Evolutionary conservation across 2,888 invertebrate genomes (phyloP).

Genomic region (Phragmatobia fuliginosa): DNA sequence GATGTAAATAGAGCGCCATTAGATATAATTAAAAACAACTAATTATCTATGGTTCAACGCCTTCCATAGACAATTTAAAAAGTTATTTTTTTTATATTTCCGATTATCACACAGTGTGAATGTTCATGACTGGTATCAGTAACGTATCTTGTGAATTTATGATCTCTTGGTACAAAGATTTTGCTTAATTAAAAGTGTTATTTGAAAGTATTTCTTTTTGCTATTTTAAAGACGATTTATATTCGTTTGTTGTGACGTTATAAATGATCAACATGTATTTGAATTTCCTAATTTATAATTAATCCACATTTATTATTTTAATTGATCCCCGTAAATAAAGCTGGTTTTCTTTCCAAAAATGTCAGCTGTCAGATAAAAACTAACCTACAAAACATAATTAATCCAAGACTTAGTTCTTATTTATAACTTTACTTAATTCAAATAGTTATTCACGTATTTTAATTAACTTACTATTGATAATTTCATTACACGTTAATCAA

Average conservation of each 20-base stretch:
- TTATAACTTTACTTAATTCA: slow-evolving; percentile 3
- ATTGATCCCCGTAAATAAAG: neutral
- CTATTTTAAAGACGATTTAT: neutral
- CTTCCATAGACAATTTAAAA: slow-evolving; percentile 1
- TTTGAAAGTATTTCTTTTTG: neutral
- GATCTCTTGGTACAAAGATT: slow-evolving; percentile 15
- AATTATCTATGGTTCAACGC: slow-evolving; percentile 8
- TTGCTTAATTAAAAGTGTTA: slow-evolving; percentile 2
- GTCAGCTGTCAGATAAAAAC: neutral
- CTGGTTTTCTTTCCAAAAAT: neutral
- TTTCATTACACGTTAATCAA: neutral
- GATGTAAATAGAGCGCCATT: neutral
- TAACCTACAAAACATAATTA: neutral
- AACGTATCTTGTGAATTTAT: slow-evolving; percentile 15
- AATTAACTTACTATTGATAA: neutral
- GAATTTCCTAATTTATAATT: neutral
- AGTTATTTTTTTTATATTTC: no score
- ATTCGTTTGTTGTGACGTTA: neutral
- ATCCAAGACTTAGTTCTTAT: neutral
- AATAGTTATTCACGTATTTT: neutral
- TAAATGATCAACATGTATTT: neutral
- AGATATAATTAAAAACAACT: slow-evolving; percentile 1
- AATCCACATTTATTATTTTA: neutral
- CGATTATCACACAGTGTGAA: neutral
- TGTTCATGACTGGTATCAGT: slow-evolving; percentile 1